These are phyloP conservation scores for Glossophaga mutica DNA, from an alignment of 2,797 vertebrate species.

Conservation along the genomic window DNA sequence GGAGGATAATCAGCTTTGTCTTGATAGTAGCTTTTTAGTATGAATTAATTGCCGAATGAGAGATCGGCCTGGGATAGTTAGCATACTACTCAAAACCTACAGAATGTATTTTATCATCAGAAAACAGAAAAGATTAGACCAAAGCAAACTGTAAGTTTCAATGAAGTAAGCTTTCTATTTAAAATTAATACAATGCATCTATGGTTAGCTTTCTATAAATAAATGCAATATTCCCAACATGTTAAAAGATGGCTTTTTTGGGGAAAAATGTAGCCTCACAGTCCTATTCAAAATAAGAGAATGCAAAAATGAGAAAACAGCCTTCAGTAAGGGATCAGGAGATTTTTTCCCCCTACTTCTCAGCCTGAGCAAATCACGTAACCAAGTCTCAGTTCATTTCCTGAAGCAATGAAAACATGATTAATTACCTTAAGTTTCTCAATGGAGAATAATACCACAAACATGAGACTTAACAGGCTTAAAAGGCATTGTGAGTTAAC, in stretches of 20 bases:
- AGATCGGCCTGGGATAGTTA: slow-evolving; percentile 78
- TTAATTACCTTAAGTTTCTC: not conserved
- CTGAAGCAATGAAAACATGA: slow-evolving; percentile 6
- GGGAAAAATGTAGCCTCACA: not conserved
- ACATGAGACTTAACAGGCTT: not conserved
- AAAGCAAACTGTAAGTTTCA: slow-evolving; percentile 74
- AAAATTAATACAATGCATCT: slow-evolving; percentile 45
- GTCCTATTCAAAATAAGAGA: not conserved
- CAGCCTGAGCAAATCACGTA: not conserved
- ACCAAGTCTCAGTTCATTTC: slow-evolving; percentile 12
- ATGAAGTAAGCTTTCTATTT: slow-evolving; percentile 60
- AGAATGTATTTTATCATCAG: slow-evolving; percentile 61
- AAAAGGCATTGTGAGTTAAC: not conserved
- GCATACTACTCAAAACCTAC: slow-evolving; percentile 67
- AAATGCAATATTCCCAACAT: slow-evolving; percentile 60
- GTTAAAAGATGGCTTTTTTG: slow-evolving; percentile 21
- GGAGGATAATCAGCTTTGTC: slow-evolving; percentile 65
- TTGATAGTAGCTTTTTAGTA: slow-evolving; percentile 71
- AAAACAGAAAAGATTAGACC: slow-evolving; percentile 74
- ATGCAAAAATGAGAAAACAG: not conserved
- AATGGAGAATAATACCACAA: not conserved
- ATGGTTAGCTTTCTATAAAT: slow-evolving; percentile 68
- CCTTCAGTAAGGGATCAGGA: not conserved
- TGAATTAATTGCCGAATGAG: slow-evolving; percentile 72
- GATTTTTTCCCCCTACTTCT: not conserved